A percentile compares a stretch with the other conserved stretches of the same genome.
phyloP scores from a whole-genome alignment of 2,888 invertebrate genomes.

The Hermaeophaga mercurialis region DNA sequence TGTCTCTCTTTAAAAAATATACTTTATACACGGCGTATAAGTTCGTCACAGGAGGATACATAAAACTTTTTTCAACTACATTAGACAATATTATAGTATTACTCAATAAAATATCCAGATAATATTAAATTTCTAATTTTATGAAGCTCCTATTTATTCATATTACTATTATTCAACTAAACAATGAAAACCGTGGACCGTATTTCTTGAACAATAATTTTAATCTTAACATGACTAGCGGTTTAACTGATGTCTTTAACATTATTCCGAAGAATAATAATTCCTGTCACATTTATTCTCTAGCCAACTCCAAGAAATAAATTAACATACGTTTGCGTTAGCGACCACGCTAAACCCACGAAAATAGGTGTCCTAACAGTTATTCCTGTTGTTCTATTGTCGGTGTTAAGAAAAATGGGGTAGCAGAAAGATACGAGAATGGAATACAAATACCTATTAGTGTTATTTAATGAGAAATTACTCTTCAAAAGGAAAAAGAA shows the following conservation, averaged over 20 bases:
- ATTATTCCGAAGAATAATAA: conserved; percentile 10
- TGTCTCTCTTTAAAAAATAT: too few species aligned
- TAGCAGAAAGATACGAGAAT: conserved; percentile 1
- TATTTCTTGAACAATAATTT: conserved; percentile 1
- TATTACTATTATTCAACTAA: not conserved
- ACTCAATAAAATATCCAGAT: too few species aligned
- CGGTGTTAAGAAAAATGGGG: conserved; percentile 2
- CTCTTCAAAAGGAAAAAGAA: too few species aligned
- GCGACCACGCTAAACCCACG: not conserved
- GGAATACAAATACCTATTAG: not conserved
- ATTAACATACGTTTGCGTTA: conserved; percentile 12
- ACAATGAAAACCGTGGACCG: not conserved
- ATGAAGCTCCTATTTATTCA: too few species aligned
- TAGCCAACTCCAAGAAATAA: conserved; percentile 12
- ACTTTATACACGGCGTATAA: too few species aligned
- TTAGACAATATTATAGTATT: too few species aligned
- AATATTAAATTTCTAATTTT: too few species aligned
- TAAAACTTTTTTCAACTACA: too few species aligned
- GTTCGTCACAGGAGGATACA: too few species aligned
- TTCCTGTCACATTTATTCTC: conserved; percentile 14
- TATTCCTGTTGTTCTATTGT: not conserved
- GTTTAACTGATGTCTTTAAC: conserved; percentile 7
- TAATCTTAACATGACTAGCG: not conserved
- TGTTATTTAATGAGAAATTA: too few species aligned
- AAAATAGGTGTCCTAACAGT: not conserved